phyloP scores from a whole-genome alignment of 2,888 invertebrate genomes.

The Caenorhabditis sp. region DNA sequence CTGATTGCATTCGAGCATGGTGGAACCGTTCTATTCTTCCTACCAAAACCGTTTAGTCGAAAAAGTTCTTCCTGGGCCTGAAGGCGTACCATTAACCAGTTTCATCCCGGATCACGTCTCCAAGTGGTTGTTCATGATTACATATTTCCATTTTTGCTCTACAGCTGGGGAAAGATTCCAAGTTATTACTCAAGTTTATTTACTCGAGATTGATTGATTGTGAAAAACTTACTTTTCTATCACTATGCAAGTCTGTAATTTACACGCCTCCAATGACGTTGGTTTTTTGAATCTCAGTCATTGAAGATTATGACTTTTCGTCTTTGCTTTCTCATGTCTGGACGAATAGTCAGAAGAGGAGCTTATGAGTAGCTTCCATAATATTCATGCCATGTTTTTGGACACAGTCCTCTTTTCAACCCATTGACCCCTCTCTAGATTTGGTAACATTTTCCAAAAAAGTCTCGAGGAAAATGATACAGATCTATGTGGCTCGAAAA shows the following conservation, averaged over 20 bases:
- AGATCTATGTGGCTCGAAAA: slow-evolving; percentile 12
- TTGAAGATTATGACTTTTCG: neutral
- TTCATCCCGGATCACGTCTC: slow-evolving; percentile 3
- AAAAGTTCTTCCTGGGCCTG: neutral
- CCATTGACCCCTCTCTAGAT: slow-evolving; percentile 10
- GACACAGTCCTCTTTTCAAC: neutral
- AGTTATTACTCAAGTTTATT: neutral
- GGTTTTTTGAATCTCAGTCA: neutral
- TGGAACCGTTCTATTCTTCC: slow-evolving; percentile 11
- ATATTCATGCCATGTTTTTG: neutral
- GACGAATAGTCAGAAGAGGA: neutral
- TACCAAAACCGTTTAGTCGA: neutral
- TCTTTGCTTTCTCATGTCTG: neutral
- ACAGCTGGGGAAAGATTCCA: too few species aligned
- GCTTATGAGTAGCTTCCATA: neutral
- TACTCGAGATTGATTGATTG: neutral
- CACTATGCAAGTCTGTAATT: too few species aligned
- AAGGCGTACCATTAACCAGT: slow-evolving; percentile 4
- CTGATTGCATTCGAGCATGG: neutral
- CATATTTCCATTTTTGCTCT: too few species aligned
- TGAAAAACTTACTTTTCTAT: too few species aligned
- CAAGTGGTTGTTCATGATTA: slow-evolving; percentile 3
- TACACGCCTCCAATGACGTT: neutral
- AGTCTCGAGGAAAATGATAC: slow-evolving; percentile 27
- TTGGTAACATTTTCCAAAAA: neutral